A percentile compares a stretch with the other conserved stretches of the same genome.
Evolutionary conservation across 2,797 vertebrate species (phyloP).

Genomic region (Falco novaeseelandiae): DNA sequence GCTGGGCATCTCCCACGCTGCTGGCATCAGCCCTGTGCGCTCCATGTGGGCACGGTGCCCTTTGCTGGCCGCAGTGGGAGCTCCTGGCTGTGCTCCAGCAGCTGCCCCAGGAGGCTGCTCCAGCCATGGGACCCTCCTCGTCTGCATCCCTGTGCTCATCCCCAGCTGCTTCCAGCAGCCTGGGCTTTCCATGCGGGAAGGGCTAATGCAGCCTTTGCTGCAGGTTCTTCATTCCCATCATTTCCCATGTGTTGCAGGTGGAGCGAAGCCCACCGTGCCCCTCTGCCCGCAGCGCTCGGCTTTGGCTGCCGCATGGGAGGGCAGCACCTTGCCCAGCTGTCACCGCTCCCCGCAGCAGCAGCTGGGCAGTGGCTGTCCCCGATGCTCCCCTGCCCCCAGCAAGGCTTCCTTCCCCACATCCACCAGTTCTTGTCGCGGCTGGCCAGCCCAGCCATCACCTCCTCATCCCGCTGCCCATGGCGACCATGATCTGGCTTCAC

Average conservation of each 20-base stretch:
- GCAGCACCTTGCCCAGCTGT: fast-evolving
- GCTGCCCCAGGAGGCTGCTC: background rate
- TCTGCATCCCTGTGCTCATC: background rate
- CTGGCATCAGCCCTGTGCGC: fast-evolving
- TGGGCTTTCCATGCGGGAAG: background rate
- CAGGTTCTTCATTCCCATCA: fast-evolving
- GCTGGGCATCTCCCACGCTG: background rate
- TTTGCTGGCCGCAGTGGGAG: fast-evolving
- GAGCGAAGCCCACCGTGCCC: fast-evolving
- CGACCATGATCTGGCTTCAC: fast-evolving
- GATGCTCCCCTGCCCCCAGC: background rate
- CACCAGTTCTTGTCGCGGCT: fast-evolving
- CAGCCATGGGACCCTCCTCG: fast-evolving
- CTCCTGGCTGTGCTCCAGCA: background rate
- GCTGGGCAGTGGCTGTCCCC: background rate
- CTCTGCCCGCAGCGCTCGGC: fast-evolving
- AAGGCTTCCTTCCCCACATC: background rate
- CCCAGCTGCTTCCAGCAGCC: background rate
- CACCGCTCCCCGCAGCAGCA: background rate
- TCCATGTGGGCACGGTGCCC: fast-evolving
- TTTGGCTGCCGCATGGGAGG: fast-evolving
- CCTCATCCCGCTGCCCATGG: background rate
- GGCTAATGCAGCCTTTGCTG: background rate
- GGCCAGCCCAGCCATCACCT: background rate
- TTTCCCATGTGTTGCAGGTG: fast-evolving